Evolutionary conservation across 2,888 invertebrate genomes (phyloP), one percentile per base, ranked within the genome.

Genomic region (Lasioglossum vierecki): DNA sequence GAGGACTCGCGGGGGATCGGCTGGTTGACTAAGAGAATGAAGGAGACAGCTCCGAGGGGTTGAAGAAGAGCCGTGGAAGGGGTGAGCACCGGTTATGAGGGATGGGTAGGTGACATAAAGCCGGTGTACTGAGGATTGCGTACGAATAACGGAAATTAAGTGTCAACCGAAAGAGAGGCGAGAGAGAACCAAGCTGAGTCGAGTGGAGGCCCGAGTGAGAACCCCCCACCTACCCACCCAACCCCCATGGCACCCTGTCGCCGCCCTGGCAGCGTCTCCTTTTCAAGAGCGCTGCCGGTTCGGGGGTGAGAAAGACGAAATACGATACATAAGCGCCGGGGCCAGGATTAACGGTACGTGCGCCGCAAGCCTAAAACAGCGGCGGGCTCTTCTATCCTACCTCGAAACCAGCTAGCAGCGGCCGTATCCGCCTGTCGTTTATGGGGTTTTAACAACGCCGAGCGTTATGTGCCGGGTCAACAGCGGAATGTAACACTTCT

Each of bases 111-210:
- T 92, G 92, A 92, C 92, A 92, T 93, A 93, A 94, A 94, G 92
- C 93, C 86, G 89, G 91, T 88, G 91, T 90, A 90, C 91, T 86
- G 91, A 92, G 92, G 90, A 92, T 93, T 93, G 93, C 92, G 94
- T 94, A 94, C 94, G 94, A 94, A 94, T 94, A 94, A 93, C 95
- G 95, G 95, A 95, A 95, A 95, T 95, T 95, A 95, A 95, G 95
- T 95, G 95, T 95, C 95, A 95, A 94, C 94, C 88, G 88, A 89
- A 89, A 90, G 88, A 91, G 91, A 91, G 89, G 82, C 89, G 88
- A 88, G 88, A 88, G 86, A 60, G 88, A 88, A 44, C 44, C 4
- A 86, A 88, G 86, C 57, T 86, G 89, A 88, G 87, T 81, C 83
- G 87, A 86, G 88, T 77, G 79, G 88, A 90, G 86, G 82, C 80